Base-by-base conservation (phyloP, 1,140 invertebrate genomes). In the Ceratosolen solmsi region DNA sequence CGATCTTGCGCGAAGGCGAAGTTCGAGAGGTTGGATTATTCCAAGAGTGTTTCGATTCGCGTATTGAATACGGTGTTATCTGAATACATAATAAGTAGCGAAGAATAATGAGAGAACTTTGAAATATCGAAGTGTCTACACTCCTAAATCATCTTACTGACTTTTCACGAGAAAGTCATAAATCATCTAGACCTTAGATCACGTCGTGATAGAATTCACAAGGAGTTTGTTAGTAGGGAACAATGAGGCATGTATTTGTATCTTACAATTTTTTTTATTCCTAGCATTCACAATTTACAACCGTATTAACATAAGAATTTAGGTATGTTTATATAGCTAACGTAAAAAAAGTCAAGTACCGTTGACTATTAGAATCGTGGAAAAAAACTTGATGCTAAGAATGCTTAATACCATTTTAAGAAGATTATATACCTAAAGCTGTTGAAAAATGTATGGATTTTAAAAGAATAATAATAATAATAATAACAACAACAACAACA, bases 131-230 rank as follows among this genome's bases (percentile, higher is more conserved):
- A 38, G 63, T 68, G 33, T 68, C 63, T 68, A 38, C 36, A 68
- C 36, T 68, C 17, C 20, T 68, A 68, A 68, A 68, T 68, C 63
- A 68, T 68, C 63, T 68, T n/a, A 68, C 63, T 36, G 63, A 68
- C 63, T 68, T 68, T 68, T 68, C 33, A 38, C 33, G 36, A 33
- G 33, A 68, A 38, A 13, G 17, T 68, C 22, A n/a, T 68, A 68
- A 68, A 68, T 68, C 63, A 68, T n/a, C 20, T 38, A 68, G 63
- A 68, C 36, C 33, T 68, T 68, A 68, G 63, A 68, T 68, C 63
- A 68, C 11, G 33, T 68, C 36, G 17, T 13, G 63, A 68, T 68
- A 68, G 33, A 68, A 68, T 68, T 68, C 63, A 68, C 36, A 68
- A 68, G 63, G 36, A 68, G 63, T 38, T 38, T n/a, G 33, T 38